Percentiles rank a stretch among this genome's conserved stretches.
Evolutionary conservation across 2,113 vertebrate species (phyloP).

Genomic region (Brachyhypopomus gauderio): DNA sequence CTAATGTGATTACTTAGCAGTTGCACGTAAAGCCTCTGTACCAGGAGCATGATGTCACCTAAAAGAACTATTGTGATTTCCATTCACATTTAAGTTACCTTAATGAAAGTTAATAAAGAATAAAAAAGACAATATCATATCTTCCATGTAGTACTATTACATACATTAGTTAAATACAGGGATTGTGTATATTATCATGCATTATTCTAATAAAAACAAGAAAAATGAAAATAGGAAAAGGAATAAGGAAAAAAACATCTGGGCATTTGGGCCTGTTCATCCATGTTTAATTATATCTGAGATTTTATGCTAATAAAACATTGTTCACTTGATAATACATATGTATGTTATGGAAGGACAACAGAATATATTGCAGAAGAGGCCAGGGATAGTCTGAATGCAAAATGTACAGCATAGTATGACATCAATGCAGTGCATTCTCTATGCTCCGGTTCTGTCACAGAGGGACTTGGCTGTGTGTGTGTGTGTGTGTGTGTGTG

Average conservation of each 20-base stretch:
- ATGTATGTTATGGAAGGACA: background rate
- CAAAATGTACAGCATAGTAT: conserved; percentile 11
- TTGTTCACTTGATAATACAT: background rate
- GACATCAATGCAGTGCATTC: conserved; percentile 29
- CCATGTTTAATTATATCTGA: no score
- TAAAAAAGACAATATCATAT: no score
- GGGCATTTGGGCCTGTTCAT: no score
- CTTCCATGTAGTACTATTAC: no score
- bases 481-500: conserved; percentile 12
- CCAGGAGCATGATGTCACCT: background rate
- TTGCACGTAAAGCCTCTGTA: background rate
- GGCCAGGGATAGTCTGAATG: background rate
- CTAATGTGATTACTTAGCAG: conserved; percentile 40
- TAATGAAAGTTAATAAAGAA: background rate
- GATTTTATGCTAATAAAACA: no score
- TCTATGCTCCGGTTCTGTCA: conserved; percentile 46
- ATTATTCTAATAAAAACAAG: no score
- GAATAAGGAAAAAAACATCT: no score
- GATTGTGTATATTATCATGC: no score
- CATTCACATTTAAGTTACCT: background rate
- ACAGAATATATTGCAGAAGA: background rate
- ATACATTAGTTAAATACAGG: no score
- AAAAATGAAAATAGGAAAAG: no score
- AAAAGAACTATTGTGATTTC: background rate
- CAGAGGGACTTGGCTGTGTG: conserved; percentile 25